Evolutionary conservation across 2,888 invertebrate genomes (phyloP).

Genomic region (Protodeltote pygarga): DNA sequence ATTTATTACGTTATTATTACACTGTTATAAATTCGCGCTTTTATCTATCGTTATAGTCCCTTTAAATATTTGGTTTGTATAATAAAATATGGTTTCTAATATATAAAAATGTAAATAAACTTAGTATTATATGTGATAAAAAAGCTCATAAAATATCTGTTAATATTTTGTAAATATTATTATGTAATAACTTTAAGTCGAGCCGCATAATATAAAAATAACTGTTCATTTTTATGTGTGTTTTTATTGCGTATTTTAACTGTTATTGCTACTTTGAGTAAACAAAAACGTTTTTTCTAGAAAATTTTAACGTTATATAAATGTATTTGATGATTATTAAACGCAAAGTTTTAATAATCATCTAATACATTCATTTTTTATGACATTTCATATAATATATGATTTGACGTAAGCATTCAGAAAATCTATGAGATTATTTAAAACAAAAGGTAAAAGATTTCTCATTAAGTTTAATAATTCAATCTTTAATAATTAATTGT

Average conservation of each 20-base stretch:
- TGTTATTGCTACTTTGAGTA: neutral
- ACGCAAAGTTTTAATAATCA: too few species aligned
- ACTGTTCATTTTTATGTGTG: slow-evolving; percentile 72
- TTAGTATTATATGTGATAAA: slow-evolving; percentile 58
- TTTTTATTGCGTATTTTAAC: slow-evolving; percentile 56
- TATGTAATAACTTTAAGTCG: slow-evolving; percentile 58
- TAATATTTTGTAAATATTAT: slow-evolving; percentile 73
- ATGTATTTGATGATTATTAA: too few species aligned
- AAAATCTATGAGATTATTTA: too few species aligned
- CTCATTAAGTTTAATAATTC: too few species aligned
- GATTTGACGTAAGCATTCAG: too few species aligned
- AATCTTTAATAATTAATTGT: too few species aligned
- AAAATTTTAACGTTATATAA: slow-evolving; percentile 13
- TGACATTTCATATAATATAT: too few species aligned
- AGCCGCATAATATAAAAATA: slow-evolving; percentile 69
- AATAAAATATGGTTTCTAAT: slow-evolving; percentile 11
- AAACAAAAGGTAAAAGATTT: too few species aligned
- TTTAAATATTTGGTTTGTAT: slow-evolving; percentile 10
- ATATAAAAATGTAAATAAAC: slow-evolving; percentile 45
- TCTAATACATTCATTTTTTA: too few species aligned
- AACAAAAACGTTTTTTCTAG: slow-evolving; percentile 8
- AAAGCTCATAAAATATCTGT: slow-evolving; percentile 58
- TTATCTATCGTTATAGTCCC: slow-evolving; percentile 1
- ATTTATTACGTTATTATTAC: too few species aligned
- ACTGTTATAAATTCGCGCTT: slow-evolving; percentile 30